Conservation (phyloP, 2,113 vertebrate species). For the Campylomormyrus tamandua region DNA sequence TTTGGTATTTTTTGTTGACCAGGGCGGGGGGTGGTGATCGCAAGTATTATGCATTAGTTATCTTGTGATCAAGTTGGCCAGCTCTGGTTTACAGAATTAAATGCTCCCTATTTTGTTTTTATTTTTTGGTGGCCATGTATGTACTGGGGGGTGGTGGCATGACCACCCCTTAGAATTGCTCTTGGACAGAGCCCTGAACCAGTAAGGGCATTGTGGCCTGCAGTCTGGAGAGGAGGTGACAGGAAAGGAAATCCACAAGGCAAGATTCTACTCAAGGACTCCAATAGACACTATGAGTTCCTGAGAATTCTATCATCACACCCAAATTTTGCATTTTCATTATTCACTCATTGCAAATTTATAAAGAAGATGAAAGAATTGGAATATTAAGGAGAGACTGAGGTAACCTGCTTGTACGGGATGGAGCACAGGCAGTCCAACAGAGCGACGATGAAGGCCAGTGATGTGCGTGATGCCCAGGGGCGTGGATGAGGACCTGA, state of each 20-base stretch:
- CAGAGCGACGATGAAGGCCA: slow-evolving; percentile 78
- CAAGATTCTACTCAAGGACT: neutral
- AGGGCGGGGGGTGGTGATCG: neutral
- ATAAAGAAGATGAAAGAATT: neutral
- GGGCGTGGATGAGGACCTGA: slow-evolving; percentile 71
- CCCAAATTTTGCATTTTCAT: neutral
- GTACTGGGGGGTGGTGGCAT: neutral
- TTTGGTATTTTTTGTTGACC: neutral
- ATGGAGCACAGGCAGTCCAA: slow-evolving; percentile 78
- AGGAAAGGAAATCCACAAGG: neutral
- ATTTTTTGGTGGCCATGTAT: neutral
- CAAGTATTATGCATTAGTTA: neutral
- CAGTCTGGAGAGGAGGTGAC: slow-evolving; percentile 19
- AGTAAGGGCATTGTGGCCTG: slow-evolving; percentile 76
- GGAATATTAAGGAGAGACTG: neutral
- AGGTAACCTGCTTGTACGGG: slow-evolving; percentile 68
- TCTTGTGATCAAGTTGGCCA: neutral
- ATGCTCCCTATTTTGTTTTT: neutral
- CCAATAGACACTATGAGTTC: neutral
- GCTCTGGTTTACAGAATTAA: neutral
- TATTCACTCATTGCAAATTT: neutral
- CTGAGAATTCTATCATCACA: neutral
- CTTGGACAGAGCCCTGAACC: slow-evolving; percentile 60
- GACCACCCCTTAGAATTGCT: neutral
- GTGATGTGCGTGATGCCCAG: slow-evolving; percentile 86